These are phyloP conservation scores for Rhinogobio ventralis DNA, from an alignment of 2,797 vertebrate species.

Conservation along the genomic window DNA sequence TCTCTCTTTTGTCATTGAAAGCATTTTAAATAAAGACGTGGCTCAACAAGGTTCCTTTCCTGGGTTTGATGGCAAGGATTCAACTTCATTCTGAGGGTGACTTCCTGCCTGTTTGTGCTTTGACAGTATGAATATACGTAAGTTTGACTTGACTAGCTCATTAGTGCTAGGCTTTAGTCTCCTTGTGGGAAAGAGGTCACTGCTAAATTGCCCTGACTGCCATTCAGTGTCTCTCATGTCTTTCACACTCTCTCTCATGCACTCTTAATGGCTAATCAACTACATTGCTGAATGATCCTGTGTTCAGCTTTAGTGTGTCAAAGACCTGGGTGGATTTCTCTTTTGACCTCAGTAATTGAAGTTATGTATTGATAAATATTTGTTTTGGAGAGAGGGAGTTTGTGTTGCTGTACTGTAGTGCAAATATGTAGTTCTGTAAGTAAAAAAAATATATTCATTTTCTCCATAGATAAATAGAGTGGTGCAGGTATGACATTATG, in stretches of 20 bases:
- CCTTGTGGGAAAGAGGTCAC: conserved; percentile 38
- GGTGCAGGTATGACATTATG: too few relatives aligned
- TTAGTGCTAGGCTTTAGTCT: conserved; percentile 46
- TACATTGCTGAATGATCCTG: conserved; percentile 17
- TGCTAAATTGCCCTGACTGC: conserved; percentile 37
- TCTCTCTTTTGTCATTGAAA: conserved; percentile 41
- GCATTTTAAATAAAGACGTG: conserved; percentile 17
- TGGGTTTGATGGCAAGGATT: conserved; percentile 19
- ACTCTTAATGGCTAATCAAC: conserved; percentile 27
- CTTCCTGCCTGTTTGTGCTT: conserved; percentile 20
- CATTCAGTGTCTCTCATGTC: conserved; percentile 39
- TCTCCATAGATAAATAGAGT: not conserved
- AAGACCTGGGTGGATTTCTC: not conserved
- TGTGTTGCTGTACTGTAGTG: not conserved
- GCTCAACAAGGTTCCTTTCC: conserved; percentile 26
- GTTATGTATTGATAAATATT: not conserved
- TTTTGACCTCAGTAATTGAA: conserved; percentile 22
- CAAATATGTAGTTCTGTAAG: not conserved
- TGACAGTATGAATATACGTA: conserved; percentile 18
- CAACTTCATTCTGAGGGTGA: conserved; percentile 25
- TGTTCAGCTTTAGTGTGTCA: conserved; percentile 29
- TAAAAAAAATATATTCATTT: not conserved
- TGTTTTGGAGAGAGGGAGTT: not conserved
- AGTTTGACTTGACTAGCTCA: conserved; percentile 43
- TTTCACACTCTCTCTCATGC: conserved; percentile 5